Evolutionary conservation across 2,888 invertebrate species (phyloP).

Genomic region (Tetragonisca angustula): DNA sequence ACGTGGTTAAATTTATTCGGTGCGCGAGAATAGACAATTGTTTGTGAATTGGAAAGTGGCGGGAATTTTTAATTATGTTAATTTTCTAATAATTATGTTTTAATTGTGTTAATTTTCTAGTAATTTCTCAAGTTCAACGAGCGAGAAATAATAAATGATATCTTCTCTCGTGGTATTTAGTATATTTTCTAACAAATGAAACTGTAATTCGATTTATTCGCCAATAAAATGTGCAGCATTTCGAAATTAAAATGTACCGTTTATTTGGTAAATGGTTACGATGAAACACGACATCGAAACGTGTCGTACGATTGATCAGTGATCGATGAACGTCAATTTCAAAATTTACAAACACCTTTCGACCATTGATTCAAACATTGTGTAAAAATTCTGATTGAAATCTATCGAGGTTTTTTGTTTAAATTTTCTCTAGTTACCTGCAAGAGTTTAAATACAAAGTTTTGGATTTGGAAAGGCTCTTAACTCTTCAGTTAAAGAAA

Average conservation of each 20-base stretch:
- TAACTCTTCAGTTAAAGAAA: too few relatives aligned
- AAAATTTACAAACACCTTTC: not conserved
- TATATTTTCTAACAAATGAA: not conserved
- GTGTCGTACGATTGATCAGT: conserved; percentile 33
- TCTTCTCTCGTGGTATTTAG: not conserved
- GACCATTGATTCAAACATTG: not conserved
- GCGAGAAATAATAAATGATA: too few relatives aligned
- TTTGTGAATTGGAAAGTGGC: too few relatives aligned
- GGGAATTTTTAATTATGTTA: too few relatives aligned
- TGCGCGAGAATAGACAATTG: too few relatives aligned
- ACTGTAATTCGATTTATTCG: not conserved
- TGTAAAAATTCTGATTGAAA: not conserved
- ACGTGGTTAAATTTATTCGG: not conserved
- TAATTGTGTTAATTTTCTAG: too few relatives aligned
- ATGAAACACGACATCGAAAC: conserved; percentile 36
- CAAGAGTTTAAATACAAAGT: too few relatives aligned
- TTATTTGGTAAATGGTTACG: conserved; percentile 12
- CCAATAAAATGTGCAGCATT: conserved; percentile 13
- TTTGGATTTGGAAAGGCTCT: too few relatives aligned
- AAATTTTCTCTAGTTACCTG: too few relatives aligned
- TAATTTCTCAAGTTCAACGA: too few relatives aligned
- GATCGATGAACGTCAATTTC: conserved; percentile 5
- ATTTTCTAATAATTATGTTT: too few relatives aligned
- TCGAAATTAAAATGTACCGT: conserved; percentile 39
- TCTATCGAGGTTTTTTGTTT: not conserved